These are phyloP conservation scores for Venustaconcha ellipsiformis DNA, from an alignment of 1,140 invertebrate genomes.

Conservation along the genomic window DNA sequence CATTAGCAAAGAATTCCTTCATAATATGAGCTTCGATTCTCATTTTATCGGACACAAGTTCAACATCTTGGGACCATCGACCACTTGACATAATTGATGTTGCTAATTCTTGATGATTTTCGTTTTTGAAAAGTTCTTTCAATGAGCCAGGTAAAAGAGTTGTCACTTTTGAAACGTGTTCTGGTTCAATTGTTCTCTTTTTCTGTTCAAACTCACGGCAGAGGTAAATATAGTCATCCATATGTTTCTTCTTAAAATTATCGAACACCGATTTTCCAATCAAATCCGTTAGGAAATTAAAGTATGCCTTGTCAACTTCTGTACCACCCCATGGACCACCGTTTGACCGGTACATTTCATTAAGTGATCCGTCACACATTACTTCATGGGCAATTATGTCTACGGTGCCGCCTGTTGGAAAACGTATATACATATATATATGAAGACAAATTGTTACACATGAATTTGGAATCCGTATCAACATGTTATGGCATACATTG, in stretches of 20 bases:
- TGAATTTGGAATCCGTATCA: too few relatives aligned
- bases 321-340: conserved; percentile 9
- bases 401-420: neutral
- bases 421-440: too few relatives aligned
- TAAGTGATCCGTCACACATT: neutral
- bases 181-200: conserved; percentile 10
- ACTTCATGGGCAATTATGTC: conserved; percentile 5
- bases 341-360: neutral
- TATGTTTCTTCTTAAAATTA: too few relatives aligned
- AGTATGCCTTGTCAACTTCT: neutral
- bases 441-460: too few relatives aligned
- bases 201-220: conserved; percentile 21
- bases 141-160: conserved; percentile 9
- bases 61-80: conserved; percentile 1
- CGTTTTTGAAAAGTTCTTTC: conserved; percentile 4
- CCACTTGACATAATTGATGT: neutral
- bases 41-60: conserved; percentile 11
- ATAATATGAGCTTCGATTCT: conserved; percentile 15
- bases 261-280: neutral
- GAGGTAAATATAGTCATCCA: conserved; percentile 18
- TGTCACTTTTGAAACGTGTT: conserved; percentile 14
- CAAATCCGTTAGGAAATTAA: neutral
- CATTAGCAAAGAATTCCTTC: conserved; percentile 8
- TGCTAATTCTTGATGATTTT: neutral
- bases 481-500: too few relatives aligned